Evolutionary conservation across 2,113 vertebrate genomes (phyloP).

Genomic region (Ceuthmochares aereus): DNA sequence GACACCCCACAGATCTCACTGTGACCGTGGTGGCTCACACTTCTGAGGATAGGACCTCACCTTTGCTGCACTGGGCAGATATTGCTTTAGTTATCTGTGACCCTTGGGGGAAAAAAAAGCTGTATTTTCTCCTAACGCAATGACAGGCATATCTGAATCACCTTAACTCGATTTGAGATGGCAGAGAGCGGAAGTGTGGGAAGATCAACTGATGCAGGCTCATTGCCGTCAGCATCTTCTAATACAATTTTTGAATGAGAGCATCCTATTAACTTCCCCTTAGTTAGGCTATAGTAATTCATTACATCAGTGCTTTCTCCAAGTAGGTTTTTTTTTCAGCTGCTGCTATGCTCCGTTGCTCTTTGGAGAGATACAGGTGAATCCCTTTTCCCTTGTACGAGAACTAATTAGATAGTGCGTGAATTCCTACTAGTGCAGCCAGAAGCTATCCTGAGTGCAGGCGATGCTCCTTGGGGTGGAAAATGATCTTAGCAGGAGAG

Average conservation of each 20-base stretch:
- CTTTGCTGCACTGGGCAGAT: not conserved
- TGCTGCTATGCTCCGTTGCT: not conserved
- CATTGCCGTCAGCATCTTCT: not conserved
- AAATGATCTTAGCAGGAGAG: not conserved
- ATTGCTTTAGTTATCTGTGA: not conserved
- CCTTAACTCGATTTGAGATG: not conserved
- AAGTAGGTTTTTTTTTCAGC: not conserved
- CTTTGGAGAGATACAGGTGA: not conserved
- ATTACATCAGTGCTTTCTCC: not conserved
- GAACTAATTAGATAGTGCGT: not conserved
- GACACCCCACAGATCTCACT: not conserved
- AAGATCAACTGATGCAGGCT: not conserved
- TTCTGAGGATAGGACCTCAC: not conserved
- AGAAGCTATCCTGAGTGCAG: not conserved
- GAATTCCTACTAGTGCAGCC: not conserved
- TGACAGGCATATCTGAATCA: not conserved
- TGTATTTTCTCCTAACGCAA: not conserved
- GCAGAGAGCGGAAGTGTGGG: not conserved
- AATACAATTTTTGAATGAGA: conserved; percentile 24
- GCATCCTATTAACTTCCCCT: not conserved
- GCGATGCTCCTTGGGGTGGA: not conserved
- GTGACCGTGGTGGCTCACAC: fast-evolving
- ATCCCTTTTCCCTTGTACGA: not conserved
- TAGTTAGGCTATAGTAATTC: not conserved
- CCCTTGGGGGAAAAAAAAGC: not conserved